A percentile compares a stretch with the other conserved stretches of the same genome.
phyloP scores from a whole-genome alignment of 2,888 invertebrate genomes.

The Cryptocephalus primarius region DNA sequence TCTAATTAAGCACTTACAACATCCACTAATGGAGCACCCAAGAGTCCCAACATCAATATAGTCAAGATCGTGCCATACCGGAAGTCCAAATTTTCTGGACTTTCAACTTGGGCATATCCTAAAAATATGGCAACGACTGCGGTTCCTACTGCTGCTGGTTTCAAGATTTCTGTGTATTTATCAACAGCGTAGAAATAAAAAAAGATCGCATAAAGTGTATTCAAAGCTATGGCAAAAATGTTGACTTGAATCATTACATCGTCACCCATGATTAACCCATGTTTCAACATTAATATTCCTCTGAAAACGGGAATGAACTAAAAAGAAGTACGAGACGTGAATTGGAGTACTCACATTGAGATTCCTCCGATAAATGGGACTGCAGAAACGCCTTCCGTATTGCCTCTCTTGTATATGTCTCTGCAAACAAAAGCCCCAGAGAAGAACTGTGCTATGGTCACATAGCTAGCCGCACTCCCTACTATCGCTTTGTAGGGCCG shows the following conservation, averaged over 20 bases:
- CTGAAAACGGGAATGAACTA: slow-evolving; percentile 39
- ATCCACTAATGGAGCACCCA: slow-evolving; percentile 60
- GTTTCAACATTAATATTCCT: slow-evolving; percentile 63
- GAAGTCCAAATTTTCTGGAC: slow-evolving; percentile 51
- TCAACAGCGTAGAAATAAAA: slow-evolving; percentile 55
- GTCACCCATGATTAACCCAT: slow-evolving; percentile 63
- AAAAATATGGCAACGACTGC: slow-evolving; percentile 48
- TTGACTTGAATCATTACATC: slow-evolving; percentile 69
- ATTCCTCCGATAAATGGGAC: slow-evolving; percentile 68
- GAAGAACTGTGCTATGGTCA: slow-evolving; percentile 75
- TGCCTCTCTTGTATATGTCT: slow-evolving; percentile 59
- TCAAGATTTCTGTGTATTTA: slow-evolving; percentile 42
- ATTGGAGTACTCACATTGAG: slow-evolving; percentile 54
- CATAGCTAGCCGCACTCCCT: slow-evolving; percentile 56
- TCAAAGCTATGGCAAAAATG: slow-evolving; percentile 58
- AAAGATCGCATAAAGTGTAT: slow-evolving; percentile 52
- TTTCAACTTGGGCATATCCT: slow-evolving; percentile 55
- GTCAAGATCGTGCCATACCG: slow-evolving; percentile 64
- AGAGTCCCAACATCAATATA: slow-evolving; percentile 50
- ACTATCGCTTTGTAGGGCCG: slow-evolving; percentile 58
- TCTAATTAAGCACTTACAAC: slow-evolving; percentile 44
- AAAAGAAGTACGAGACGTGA: neutral
- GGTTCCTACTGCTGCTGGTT: slow-evolving; percentile 44
- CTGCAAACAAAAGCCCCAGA: slow-evolving; percentile 65
- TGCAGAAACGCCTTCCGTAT: slow-evolving; percentile 52